Evolutionary conservation across 1,140 invertebrate genomes (phyloP).

Genomic region (Pectinophora gossypiella): DNA sequence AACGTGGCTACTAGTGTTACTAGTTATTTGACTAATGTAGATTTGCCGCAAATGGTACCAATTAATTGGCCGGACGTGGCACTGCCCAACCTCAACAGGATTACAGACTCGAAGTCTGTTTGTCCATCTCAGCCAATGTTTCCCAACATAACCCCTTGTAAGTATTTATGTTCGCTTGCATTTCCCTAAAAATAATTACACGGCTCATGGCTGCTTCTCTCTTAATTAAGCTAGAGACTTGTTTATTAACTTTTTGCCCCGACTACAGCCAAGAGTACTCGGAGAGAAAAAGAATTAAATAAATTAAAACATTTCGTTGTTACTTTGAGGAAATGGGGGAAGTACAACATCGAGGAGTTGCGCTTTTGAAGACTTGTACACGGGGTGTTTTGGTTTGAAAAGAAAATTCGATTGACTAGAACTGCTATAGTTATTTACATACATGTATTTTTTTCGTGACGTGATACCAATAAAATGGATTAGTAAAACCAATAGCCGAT

Average conservation of each 20-base stretch:
- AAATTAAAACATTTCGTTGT: slow-evolving; percentile 2
- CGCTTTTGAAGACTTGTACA: background rate
- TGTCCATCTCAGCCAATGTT: too few relatives aligned
- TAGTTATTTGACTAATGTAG: too few relatives aligned
- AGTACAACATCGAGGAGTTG: background rate
- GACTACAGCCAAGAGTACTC: background rate
- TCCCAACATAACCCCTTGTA: background rate
- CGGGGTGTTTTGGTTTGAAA: background rate
- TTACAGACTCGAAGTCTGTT: too few relatives aligned
- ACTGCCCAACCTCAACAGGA: too few relatives aligned
- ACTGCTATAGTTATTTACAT: too few relatives aligned
- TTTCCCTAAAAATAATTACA: background rate
- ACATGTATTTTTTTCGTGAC: too few relatives aligned
- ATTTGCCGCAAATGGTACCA: too few relatives aligned
- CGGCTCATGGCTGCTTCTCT: background rate
- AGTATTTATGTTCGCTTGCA: background rate
- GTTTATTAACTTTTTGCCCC: slow-evolving; percentile 3
- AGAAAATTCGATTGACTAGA: too few relatives aligned
- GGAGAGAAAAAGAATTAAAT: slow-evolving; percentile 1
- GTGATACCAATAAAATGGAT: too few relatives aligned
- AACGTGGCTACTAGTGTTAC: too few relatives aligned
- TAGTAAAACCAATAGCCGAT: too few relatives aligned
- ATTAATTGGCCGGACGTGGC: too few relatives aligned
- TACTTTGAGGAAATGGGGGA: background rate
- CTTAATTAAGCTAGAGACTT: slow-evolving; percentile 3